These are phyloP conservation scores for Prinia subflava DNA, from an alignment of 2,113 vertebrate species.

Conservation along the genomic window DNA sequence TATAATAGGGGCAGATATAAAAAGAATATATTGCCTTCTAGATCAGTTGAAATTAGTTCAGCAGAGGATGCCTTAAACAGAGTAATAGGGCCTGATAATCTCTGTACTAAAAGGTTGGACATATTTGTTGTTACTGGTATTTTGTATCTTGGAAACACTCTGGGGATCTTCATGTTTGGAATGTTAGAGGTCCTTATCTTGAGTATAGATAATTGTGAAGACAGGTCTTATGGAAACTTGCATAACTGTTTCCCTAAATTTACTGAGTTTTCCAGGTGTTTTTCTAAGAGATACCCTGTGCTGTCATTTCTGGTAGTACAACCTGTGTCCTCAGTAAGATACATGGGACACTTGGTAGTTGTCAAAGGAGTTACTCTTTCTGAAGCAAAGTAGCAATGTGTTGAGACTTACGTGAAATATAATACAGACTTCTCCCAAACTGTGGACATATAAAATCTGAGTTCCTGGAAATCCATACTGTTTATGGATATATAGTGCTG, in stretches of 20 bases:
- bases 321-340: background rate
- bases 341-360: background rate
- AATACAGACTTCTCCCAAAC: background rate
- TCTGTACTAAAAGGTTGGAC: background rate
- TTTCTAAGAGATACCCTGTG: background rate
- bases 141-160: background rate
- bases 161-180: background rate
- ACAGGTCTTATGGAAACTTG: background rate
- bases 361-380: background rate
- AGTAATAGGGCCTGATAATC: background rate
- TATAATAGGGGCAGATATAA: background rate
- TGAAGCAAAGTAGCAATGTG: background rate
- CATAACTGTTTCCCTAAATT: background rate
- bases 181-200: background rate
- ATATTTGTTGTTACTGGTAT: rapidly evolving
- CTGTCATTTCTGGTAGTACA: background rate
- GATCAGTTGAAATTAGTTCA: background rate
- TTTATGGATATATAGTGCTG: background rate
- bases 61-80: background rate
- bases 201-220: background rate
- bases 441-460: background rate
- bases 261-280: background rate
- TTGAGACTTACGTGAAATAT: background rate
- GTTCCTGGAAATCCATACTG: background rate
- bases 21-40: background rate